phyloP scores from a whole-genome alignment of 2,113 vertebrate species.

The Myxocyprinus asiaticus region DNA sequence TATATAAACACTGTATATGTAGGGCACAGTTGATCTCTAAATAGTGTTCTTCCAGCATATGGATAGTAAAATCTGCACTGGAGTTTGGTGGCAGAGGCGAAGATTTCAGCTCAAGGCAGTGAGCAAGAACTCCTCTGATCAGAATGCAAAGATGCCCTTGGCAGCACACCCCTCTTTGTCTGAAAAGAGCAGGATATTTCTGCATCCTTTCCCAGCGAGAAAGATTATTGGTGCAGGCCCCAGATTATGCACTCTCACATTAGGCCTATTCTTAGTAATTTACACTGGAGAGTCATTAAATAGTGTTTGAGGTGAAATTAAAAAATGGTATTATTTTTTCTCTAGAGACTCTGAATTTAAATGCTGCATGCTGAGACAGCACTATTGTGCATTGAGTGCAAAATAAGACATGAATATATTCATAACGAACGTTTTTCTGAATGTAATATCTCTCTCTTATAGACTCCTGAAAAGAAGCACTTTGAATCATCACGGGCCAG shows the following conservation, averaged over 20 bases:
- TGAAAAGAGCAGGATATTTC: slow-evolving; percentile 43
- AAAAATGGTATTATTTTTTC: not conserved
- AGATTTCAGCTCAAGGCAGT: slow-evolving; percentile 30
- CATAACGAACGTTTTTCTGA: not conserved
- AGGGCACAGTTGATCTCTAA: not conserved
- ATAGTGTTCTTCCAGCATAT: not conserved
- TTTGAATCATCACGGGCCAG: slow-evolving; percentile 92
- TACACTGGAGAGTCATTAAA: slow-evolving; percentile 28
- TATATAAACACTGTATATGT: not conserved
- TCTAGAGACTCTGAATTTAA: slow-evolving; percentile 18
- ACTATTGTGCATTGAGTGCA: slow-evolving; percentile 5
- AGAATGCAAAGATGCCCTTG: slow-evolving; percentile 54
- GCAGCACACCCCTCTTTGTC: slow-evolving; percentile 50
- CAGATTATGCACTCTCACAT: slow-evolving; percentile 24
- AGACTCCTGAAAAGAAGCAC: slow-evolving; percentile 98
- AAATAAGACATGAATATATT: slow-evolving; percentile 26
- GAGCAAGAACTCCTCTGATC: slow-evolving; percentile 41
- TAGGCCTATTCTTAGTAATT: slow-evolving; percentile 31
- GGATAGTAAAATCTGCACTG: slow-evolving; percentile 8
- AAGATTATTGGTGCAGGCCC: slow-evolving; percentile 23
- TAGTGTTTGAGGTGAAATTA: slow-evolving; percentile 8
- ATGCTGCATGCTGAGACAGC: slow-evolving; percentile 28
- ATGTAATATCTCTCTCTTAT: slow-evolving; percentile 56
- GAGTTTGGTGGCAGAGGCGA: slow-evolving; percentile 20
- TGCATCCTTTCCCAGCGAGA: slow-evolving; percentile 35